Percentiles rank a stretch among this genome's conserved stretches.
Conservation (phyloP, 2,888 invertebrate genomes). For the Erebia epiphron region DNA sequence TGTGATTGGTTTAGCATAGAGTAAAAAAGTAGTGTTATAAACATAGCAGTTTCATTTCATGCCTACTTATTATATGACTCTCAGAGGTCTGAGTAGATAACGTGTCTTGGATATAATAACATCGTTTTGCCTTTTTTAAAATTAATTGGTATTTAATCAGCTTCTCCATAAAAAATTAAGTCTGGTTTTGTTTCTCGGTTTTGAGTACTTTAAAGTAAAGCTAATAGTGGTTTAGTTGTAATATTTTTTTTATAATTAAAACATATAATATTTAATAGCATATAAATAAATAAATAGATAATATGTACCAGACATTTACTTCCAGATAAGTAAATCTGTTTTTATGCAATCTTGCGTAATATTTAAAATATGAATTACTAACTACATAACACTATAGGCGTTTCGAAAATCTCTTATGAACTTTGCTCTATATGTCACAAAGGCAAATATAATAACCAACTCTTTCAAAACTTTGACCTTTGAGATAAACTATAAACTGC, state of each 20-base stretch:
- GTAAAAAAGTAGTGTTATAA: constrained; percentile 23
- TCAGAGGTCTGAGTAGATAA: not conserved
- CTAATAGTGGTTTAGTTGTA: no score
- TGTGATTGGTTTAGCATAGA: constrained; percentile 55
- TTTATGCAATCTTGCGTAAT: not conserved
- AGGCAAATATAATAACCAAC: constrained; percentile 10
- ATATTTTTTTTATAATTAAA: no score
- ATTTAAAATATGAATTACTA: not conserved
- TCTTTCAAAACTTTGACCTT: constrained; percentile 20
- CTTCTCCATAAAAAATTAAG: no score
- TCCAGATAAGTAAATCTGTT: no score
- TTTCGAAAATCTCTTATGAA: not conserved
- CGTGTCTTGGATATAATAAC: not conserved
- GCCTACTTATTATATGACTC: constrained; percentile 10
- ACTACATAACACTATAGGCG: not conserved
- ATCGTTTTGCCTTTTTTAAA: no score
- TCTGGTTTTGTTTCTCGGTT: no score
- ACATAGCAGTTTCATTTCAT: not conserved
- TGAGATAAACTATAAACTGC: constrained; percentile 31
- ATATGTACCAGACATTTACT: no score
- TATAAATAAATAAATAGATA: no score
- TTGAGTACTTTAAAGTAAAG: no score
- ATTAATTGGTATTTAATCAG: no score
- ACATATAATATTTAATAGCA: no score
- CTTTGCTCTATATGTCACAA: not conserved